Base-by-base conservation (phyloP, 2,113 vertebrate genomes). In the Machaerirhynchus nigripectus region DNA sequence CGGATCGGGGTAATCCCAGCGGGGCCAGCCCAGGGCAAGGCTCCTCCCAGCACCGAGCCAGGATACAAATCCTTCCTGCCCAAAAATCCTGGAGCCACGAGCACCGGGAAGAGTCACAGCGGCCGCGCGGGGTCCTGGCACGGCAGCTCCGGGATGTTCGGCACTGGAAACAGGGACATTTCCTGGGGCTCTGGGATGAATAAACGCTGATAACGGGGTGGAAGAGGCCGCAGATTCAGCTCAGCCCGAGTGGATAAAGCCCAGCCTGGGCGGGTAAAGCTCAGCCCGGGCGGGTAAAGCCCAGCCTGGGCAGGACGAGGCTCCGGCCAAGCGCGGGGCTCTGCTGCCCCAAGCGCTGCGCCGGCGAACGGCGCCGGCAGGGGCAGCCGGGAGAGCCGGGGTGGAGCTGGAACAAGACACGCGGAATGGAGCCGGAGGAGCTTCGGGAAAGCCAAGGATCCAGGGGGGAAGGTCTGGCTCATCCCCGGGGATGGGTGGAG, bases 261-360 rank as follows among this genome's bases (percentile, higher is more conserved):
- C 6, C 44, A 46, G 44, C 44, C 44, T 23, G n/a, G n/a, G n/a
- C n/a, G n/a, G n/a, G n/a, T 47, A 47, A 60, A 60, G 57, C n/a
- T 4, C 44, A 46, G 44, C 44, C 23, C 2, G 40, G 20, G 30
- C 19, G 7, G 61, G 65, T 5, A 60, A 39, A 27, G 35, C 33
- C 11, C 49, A 1, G 7, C 47, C 71, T 0, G 42, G 18, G 27
- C 37, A 1, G 56, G 23, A 5, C 4, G 37, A 3, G 49, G 55
- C 46, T 78, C 13, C 69, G 6, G 3, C 42, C 92, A 7, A 55
- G 37, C 22, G 59, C 53, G 1, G 30, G 65, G 57, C 53, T 93
- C 84, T 93, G 95, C 94, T 86, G 95, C 90, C 87, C 92, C 94
- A 71, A 94, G 95, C 1, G 95, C 86, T 40, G 83, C 7, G 16